Evolutionary conservation across 2,888 invertebrate species (phyloP), one percentile per base, ranked within the genome.

Genomic region (Megalurothrips usitatus): DNA sequence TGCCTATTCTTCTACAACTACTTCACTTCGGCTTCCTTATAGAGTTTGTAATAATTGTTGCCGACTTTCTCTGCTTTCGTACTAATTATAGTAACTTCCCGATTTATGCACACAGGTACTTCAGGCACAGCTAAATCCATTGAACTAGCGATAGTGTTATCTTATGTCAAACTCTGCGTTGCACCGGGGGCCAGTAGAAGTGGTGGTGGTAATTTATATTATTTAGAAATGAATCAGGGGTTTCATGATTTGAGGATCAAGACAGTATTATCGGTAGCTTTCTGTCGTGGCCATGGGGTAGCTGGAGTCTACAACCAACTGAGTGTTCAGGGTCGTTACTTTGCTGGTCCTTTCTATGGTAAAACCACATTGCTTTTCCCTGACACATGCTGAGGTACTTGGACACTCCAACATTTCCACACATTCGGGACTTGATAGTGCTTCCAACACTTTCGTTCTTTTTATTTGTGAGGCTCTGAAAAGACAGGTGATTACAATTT

Each of bases 181-280:
- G 68, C 68, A 75, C 68, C 26, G 68, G 68, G n/a, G 68, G 68
- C 68, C 68, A 26, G 68, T 75, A 75, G 68, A 11, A 58, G 58
- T 19, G 68, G 23, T 75, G 68, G 68, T 43, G 2, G 34, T 4
- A 43, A 2, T 43, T 43, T 43, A 6, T 4, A 43, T 6, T 43
- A 43, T 43, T n/a, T 43, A 43, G 34, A 43, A 43, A 43, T 43
- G 34, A 43, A 43, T 43, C 2, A 2, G 6, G 34, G 3, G 34
- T 43, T 43, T 43, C 34, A 43, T 6, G 34, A 6, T 43, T 43
- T 43, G 34, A 2, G 34, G 34, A 6, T 43, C 34, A 43, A 43
- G 6, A 6, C 6, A 43, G 6, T 43, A 43, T n/a, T n/a, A 43
- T 43, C 34, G 2, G 34, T 43, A 43, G 34, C 34, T 43, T 43